Percentiles rank a stretch among this genome's conserved stretches.
Evolutionary conservation across 2,113 vertebrate species (phyloP).

Genomic region (Passerina amoena): DNA sequence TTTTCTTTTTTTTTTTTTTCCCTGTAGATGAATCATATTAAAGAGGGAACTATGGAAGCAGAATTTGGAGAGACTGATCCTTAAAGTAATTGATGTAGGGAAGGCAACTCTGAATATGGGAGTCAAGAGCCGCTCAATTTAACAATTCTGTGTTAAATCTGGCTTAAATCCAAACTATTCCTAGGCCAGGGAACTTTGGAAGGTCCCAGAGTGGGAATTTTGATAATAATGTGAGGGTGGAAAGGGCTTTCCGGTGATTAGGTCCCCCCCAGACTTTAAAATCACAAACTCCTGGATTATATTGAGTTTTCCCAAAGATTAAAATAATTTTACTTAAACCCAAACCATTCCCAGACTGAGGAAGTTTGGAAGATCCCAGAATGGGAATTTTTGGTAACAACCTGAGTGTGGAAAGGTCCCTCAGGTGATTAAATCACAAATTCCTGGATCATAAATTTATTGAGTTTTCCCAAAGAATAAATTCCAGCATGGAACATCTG

Average conservation of each 20-base stretch:
- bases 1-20: background rate
- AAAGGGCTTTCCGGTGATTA: background rate
- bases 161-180: background rate
- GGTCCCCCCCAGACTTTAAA: background rate
- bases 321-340: background rate
- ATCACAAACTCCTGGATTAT: background rate
- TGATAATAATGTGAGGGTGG: fast-evolving
- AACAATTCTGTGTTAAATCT: background rate
- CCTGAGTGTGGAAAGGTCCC: fast-evolving
- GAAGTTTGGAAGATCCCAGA: background rate
- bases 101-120: background rate
- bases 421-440: background rate
- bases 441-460: background rate
- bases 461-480: background rate
- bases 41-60: background rate
- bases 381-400: background rate
- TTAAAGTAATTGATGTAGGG: background rate
- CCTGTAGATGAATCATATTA: background rate
- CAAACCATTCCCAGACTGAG: background rate
- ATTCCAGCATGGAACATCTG: background rate
- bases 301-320: background rate
- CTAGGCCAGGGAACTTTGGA: background rate
- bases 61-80: background rate
- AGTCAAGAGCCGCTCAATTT: background rate
- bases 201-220: background rate